phyloP scores from a whole-genome alignment of 1,140 invertebrate species.

The Elymnias hypermnestra region DNA sequence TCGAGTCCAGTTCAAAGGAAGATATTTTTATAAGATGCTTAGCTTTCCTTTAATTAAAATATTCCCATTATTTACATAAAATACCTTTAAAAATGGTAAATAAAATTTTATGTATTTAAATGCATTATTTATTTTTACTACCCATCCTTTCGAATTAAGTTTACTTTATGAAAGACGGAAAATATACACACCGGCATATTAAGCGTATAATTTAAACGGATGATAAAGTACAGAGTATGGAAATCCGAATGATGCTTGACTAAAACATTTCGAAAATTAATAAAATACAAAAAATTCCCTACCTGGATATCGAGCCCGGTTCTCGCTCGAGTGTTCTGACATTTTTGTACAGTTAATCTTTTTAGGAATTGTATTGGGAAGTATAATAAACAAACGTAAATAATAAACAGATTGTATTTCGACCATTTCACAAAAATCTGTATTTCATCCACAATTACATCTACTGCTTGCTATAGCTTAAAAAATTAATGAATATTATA shows the following conservation, averaged over 20 bases:
- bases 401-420: conserved; percentile 39
- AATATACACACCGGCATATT: too few species aligned
- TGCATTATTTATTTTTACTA: conserved; percentile 9
- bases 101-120: conserved; percentile 62
- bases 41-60: conserved; percentile 68
- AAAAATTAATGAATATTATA: conserved; percentile 13
- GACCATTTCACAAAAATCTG: conserved; percentile 21
- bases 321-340: too few species aligned
- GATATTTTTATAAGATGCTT: conserved; percentile 75
- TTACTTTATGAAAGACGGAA: too few species aligned
- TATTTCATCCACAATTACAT: conserved; percentile 9
- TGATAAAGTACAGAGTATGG: too few species aligned
- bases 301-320: too few species aligned
- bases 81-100: conserved; percentile 54
- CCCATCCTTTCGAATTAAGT: neutral
- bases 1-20: conserved; percentile 57
- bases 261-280: too few species aligned
- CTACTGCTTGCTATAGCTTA: conserved; percentile 15
- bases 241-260: too few species aligned
- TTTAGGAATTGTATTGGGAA: too few species aligned
- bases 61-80: conserved; percentile 68
- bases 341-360: too few species aligned
- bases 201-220: too few species aligned
- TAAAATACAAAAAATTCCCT: too few species aligned
- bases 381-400: conserved; percentile 7